Conservation (phyloP, 2,797 vertebrate species). For the Sparus aurata region DNA sequence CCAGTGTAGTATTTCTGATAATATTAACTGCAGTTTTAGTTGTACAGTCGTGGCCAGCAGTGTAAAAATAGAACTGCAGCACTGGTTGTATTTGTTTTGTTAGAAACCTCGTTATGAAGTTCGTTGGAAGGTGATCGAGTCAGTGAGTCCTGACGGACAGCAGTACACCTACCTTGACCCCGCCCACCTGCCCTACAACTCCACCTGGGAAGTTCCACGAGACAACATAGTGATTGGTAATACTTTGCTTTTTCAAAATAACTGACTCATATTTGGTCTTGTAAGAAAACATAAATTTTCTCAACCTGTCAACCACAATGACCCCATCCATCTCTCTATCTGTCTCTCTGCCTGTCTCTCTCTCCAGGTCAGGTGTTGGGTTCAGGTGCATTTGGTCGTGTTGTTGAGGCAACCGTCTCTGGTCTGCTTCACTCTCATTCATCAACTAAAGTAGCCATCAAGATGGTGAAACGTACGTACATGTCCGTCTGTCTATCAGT, state of each 20-base stretch:
- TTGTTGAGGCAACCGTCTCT: slow-evolving; percentile 90
- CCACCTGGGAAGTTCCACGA: slow-evolving; percentile 91
- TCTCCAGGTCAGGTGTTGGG: slow-evolving; percentile 89
- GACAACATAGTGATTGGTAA: slow-evolving; percentile 90
- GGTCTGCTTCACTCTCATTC: slow-evolving; percentile 87
- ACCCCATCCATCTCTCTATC: not conserved
- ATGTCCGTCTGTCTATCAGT: not conserved
- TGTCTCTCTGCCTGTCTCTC: not conserved
- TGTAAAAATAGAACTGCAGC: not conserved
- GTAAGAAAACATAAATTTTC: too few relatives aligned
- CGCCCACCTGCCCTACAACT: slow-evolving; percentile 89
- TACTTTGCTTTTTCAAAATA: not conserved
- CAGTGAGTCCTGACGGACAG: slow-evolving; percentile 90
- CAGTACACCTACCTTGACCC: slow-evolving; percentile 92
- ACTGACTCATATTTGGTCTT: not conserved
- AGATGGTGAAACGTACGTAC: slow-evolving; percentile 92
- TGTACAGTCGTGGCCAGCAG: too few relatives aligned
- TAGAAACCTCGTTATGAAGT: slow-evolving; percentile 93
- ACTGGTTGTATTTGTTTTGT: not conserved
- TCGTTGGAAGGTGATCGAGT: slow-evolving; percentile 93
- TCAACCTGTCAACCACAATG: too few relatives aligned
- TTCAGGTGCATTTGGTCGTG: slow-evolving; percentile 91
- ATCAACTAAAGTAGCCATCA: slow-evolving; percentile 90
- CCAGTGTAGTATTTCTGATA: not conserved
- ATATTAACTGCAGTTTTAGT: not conserved